phyloP scores from a whole-genome alignment of 1,140 invertebrate genomes.

The Magallana angulata region DNA sequence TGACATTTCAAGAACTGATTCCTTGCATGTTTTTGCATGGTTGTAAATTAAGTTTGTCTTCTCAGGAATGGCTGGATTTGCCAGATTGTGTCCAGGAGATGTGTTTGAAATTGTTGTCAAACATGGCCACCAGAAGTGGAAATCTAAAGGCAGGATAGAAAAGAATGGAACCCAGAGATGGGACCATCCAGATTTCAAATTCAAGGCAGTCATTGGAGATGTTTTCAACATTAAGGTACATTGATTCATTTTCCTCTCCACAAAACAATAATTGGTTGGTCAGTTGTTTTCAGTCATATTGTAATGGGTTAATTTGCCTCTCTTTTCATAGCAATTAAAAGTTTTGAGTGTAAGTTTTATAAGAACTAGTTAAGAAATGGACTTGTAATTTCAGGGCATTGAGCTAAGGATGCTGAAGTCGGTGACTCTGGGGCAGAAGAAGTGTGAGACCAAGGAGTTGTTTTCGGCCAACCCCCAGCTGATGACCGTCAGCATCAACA shows the following conservation, averaged over 20 bases:
- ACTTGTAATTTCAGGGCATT: conserved; percentile 76
- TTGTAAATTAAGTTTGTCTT: conserved; percentile 1
- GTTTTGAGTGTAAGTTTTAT: neutral
- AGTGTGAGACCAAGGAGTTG: conserved; percentile 84
- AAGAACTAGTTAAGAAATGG: neutral
- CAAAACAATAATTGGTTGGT: no score
- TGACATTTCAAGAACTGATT: neutral
- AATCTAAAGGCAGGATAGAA: conserved; percentile 82
- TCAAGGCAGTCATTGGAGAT: conserved; percentile 82
- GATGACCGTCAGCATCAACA: conserved; percentile 85
- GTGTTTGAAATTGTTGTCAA: conserved; percentile 84
- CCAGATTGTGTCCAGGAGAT: conserved; percentile 83
- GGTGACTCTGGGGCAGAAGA: conserved; percentile 82
- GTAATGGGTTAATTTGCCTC: no score
- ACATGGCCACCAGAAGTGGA: conserved; percentile 85
- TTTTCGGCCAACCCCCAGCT: conserved; percentile 84
- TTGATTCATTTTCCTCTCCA: no score
- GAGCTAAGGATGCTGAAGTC: conserved; percentile 81
- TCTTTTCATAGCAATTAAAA: neutral
- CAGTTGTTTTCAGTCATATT: no score
- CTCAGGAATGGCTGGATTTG: conserved; percentile 83
- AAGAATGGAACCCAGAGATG: conserved; percentile 82
- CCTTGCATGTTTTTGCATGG: neutral
- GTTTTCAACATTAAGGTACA: conserved; percentile 83
- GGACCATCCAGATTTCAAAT: conserved; percentile 81